Conservation (phyloP, 1,140 invertebrate genomes). For the Aphidius ervi region DNA sequence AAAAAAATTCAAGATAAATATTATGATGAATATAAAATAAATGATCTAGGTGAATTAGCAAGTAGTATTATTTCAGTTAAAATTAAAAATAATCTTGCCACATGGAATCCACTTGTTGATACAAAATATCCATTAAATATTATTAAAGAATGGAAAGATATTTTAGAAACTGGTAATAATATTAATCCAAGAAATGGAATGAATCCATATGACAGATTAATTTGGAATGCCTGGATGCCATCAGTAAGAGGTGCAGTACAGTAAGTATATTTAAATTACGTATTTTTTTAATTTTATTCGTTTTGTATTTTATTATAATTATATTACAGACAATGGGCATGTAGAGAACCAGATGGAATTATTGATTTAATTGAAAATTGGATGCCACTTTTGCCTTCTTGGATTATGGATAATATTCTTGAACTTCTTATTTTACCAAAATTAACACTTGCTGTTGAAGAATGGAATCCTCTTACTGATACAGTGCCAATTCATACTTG, state of each 20-base stretch:
- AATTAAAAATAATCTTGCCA: slow-evolving; percentile 63
- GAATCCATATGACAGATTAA: slow-evolving; percentile 73
- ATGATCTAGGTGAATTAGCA: slow-evolving; percentile 64
- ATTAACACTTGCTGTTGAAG: slow-evolving; percentile 74
- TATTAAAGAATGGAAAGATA: slow-evolving; percentile 70
- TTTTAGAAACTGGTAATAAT: slow-evolving; percentile 56
- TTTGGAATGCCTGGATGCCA: slow-evolving; percentile 91
- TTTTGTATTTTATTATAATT: slow-evolving; percentile 33
- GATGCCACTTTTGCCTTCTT: slow-evolving; percentile 73
- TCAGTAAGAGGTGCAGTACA: slow-evolving; percentile 65
- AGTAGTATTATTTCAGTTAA: slow-evolving; percentile 62
- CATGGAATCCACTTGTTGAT: slow-evolving; percentile 72
- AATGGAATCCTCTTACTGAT: slow-evolving; percentile 94
- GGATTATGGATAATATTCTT: slow-evolving; percentile 79
- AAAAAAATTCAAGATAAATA: slow-evolving; percentile 65
- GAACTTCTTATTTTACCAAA: slow-evolving; percentile 79
- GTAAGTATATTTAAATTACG: slow-evolving; percentile 23
- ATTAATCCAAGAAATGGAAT: slow-evolving; percentile 55
- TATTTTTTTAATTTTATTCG: slow-evolving; percentile 20
- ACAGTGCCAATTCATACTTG: slow-evolving; percentile 92
- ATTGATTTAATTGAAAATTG: slow-evolving; percentile 78
- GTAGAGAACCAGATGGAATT: slow-evolving; percentile 69
- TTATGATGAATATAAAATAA: slow-evolving; percentile 61
- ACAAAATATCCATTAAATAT: slow-evolving; percentile 60
- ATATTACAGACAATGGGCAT: slow-evolving; percentile 42